Base-by-base conservation (phyloP, 2,113 vertebrate species). In the Zapornia atra region DNA sequence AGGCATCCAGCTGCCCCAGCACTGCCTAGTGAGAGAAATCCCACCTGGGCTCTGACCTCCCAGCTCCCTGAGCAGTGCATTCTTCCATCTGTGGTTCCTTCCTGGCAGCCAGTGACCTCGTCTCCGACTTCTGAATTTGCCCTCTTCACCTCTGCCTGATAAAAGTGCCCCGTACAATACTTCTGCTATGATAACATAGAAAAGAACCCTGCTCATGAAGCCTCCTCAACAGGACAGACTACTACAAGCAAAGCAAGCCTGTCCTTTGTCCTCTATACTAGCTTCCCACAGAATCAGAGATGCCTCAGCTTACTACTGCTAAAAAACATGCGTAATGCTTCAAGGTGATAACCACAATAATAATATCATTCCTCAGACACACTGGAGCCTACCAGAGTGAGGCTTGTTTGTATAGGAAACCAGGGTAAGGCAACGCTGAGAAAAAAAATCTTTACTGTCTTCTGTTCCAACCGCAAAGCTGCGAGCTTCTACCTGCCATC, bases 351-450 rank as follows among this genome's bases (percentile, higher is more conserved):
- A 94, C 80, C 80, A 78, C 70, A 86, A 50, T 71, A 96, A 94
- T 84, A 94, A 92, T 82, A 89, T 94, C 34, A 89, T 89, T 75
- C 86, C 81, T 91, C 77, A 95, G 95, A 95, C 95, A 96, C 56
- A 57, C 61, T 78, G 94, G 94, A 96, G 95, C 94, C 95, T 92
- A 75, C 81, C 44, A 66, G 75, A 64, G 65, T 16, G 33, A 91
- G 40, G 60, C 50, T 91, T 96, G 93, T 97, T 96, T 97, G 86
- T 89, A 20, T 92, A 95, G 89, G 89, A 95, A 92, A 60, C 48
- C 20, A 57, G 42, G 42, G 31, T 95, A 96, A 68, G 61, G 51
- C 83, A 86, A 70, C 16, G 38, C 59, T 13, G 44, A 88, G 53
- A 86, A 82, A 90, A 64, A 81, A 86, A 78, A 86, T 65, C 68